Evolutionary conservation across 2,888 invertebrate genomes (phyloP), one percentile per base, ranked within the genome.

Genomic region (Dolichomitus sp.): DNA sequence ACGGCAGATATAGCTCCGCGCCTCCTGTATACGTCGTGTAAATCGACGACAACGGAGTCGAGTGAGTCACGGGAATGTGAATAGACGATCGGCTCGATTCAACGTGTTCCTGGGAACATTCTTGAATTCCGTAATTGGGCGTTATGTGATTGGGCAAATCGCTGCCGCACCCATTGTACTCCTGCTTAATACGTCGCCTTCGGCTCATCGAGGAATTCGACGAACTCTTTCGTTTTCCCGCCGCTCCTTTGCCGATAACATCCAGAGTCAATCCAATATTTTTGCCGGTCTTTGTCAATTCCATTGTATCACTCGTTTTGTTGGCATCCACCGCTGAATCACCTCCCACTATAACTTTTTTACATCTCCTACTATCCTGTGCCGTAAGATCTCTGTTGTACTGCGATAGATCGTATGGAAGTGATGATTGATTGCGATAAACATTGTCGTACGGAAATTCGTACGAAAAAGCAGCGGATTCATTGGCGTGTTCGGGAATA

Each of bases 1-100:
- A 91, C 9, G 90, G 88, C 59, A 92, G 85, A 68, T 89, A 92
- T 27, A 91, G 70, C 33, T 92, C 90, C 0, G 89, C 83, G 19
- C 87, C 82, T 0, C 87, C 77, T 0, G 90, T 81, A 66, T 87
- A 90, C 59, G 90, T 88, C 3, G 88, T 85, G 69, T 90, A 92
- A 5, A 91, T 88, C 5, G 85, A 65, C 7, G 86, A 52, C 50
- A 88, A 72, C 0, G 89, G 77, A 4, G 82, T 82, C 1, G 87
- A 66, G 74, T 86, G 88, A 7, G 85, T 80, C 4, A 84, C 84
- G 6, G 90, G 86, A 69, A 90, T 88, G 80, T 89, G 91, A 73
- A 89, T 80, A 12, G 61, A 61, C 37, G 89, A 61, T 57, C 83
- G 89, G 30, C 85, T 86, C n/a, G 86, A 23, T 5, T 89, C 90